phyloP scores from a whole-genome alignment of 2,113 vertebrate genomes.

The Colius striatus region DNA sequence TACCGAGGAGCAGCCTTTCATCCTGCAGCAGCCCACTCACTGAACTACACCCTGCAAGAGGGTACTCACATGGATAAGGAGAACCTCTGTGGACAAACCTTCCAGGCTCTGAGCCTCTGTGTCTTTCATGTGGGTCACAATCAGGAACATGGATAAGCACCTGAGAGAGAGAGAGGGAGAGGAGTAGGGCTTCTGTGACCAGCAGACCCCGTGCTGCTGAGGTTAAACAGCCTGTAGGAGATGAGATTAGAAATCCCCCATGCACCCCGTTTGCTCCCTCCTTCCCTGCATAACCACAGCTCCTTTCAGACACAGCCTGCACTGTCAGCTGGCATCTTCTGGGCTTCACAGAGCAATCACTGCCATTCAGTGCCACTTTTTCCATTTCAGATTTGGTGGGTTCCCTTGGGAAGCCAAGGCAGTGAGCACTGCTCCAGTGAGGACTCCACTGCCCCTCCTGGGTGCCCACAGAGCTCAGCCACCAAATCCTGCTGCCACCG shows the following conservation, averaged over 20 bases:
- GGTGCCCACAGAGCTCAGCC: background rate
- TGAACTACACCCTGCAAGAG: background rate
- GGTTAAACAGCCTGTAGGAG: background rate
- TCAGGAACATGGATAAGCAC: background rate
- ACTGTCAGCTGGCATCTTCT: background rate
- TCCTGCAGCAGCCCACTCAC: background rate
- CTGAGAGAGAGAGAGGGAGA: background rate
- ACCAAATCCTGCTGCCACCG: background rate
- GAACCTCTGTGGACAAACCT: background rate
- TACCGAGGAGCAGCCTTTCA: background rate
- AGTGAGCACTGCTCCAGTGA: rapidly evolving
- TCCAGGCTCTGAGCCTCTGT: background rate
- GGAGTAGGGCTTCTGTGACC: background rate
- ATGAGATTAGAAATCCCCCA: background rate
- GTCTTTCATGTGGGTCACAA: background rate
- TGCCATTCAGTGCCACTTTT: background rate
- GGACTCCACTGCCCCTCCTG: background rate
- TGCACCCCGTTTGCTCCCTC: background rate
- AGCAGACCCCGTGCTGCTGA: background rate
- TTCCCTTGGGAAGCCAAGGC: background rate
- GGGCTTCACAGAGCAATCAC: background rate
- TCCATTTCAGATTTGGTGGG: background rate
- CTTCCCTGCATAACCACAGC: background rate
- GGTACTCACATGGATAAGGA: background rate
- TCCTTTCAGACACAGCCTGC: background rate